phyloP scores from a whole-genome alignment of 2,797 vertebrate species.

The Hippocampus kuda region DNA sequence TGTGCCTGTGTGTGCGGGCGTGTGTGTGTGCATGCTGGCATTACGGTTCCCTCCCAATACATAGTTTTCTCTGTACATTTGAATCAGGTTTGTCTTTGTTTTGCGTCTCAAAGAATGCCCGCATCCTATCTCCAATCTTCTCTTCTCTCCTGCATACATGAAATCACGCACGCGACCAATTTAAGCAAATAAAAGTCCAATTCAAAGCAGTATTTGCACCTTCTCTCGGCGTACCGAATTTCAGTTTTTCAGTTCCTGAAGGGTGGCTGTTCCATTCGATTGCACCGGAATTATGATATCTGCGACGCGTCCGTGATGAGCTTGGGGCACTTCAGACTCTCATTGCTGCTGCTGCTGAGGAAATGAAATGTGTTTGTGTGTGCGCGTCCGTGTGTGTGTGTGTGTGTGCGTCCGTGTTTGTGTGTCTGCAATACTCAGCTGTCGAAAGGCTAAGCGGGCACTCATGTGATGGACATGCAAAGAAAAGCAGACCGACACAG shows the following conservation, averaged over 20 bases:
- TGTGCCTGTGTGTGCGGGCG: conserved; percentile 10
- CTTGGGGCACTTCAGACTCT: neutral
- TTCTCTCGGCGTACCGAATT: neutral
- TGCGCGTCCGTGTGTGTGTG: neutral
- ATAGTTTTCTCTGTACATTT: conserved; percentile 3
- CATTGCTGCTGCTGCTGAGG: neutral
- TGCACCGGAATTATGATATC: neutral
- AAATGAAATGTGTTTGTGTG: neutral
- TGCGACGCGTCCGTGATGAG: neutral
- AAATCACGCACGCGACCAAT: neutral
- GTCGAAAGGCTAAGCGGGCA: conserved; percentile 13
- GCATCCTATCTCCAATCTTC: neutral
- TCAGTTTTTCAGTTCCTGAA: neutral
- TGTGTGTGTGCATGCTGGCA: conserved; percentile 15
- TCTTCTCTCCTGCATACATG: neutral
- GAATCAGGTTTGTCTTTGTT: neutral
- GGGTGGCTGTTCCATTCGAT: neutral
- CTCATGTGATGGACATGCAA: conserved; percentile 12
- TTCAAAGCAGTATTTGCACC: neutral
- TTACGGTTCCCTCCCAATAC: conserved; percentile 26
- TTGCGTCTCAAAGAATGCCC: neutral
- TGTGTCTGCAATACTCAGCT: neutral
- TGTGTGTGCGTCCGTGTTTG: too few relatives aligned
- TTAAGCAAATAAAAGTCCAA: neutral
- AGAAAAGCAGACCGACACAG: conserved; percentile 2